Conservation (phyloP, 2,113 vertebrate species). For the Orientallactaga bullata region DNA sequence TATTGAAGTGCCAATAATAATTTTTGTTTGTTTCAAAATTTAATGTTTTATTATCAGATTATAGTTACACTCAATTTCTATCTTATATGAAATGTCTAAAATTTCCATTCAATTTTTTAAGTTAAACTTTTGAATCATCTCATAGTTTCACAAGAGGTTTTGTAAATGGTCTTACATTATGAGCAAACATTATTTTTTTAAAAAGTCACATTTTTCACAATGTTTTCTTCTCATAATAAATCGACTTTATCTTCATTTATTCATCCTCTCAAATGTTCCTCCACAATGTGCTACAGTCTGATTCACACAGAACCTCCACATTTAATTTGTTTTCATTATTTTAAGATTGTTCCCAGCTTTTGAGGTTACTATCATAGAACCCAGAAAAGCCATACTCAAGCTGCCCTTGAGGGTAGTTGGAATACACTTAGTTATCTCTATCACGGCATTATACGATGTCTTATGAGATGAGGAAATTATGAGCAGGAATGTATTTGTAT, state of each 20-base stretch:
- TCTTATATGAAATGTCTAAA: neutral
- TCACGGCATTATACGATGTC: neutral
- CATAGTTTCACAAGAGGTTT: neutral
- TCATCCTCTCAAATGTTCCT: neutral
- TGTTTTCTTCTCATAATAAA: conserved; percentile 1
- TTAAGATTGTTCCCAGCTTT: neutral
- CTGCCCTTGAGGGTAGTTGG: neutral
- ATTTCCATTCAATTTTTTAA: conserved; percentile 24
- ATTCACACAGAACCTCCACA: neutral
- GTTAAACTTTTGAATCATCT: neutral
- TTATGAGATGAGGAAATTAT: neutral
- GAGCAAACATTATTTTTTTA: neutral
- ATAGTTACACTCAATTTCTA: neutral
- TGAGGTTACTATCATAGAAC: neutral
- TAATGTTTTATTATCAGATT: conserved; percentile 20
- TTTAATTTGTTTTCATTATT: conserved; percentile 38
- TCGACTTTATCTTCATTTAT: conserved; percentile 26
- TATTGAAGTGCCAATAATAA: neutral
- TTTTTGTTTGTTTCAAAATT: neutral
- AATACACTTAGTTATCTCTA: neutral
- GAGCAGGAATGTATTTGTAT: neutral
- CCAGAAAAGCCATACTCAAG: neutral
- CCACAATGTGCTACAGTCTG: neutral
- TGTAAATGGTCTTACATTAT: neutral
- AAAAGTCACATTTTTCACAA: neutral